Evolutionary conservation across 2,113 vertebrate species (phyloP).

Genomic region (Thomomys bottae): DNA sequence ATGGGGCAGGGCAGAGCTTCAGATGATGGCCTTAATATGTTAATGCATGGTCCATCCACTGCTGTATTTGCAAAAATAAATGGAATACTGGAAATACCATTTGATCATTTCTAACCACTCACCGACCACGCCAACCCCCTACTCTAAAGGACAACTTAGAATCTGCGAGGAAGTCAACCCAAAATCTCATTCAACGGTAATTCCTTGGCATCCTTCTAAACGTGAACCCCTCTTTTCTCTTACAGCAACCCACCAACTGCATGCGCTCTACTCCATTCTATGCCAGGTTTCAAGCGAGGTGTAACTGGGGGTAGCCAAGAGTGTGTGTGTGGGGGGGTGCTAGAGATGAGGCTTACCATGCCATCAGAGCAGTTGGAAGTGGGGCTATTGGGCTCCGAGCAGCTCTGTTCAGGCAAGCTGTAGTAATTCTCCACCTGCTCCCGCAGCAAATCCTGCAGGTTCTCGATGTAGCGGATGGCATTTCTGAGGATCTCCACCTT

Average conservation of each 20-base stretch:
- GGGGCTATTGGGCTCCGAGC: constrained; percentile 94
- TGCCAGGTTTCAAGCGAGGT: not conserved
- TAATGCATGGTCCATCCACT: not conserved
- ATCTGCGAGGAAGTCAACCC: not conserved
- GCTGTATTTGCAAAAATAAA: not conserved
- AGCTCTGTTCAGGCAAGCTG: constrained; percentile 88
- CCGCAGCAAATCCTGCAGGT: constrained; percentile 94
- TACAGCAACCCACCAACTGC: not conserved
- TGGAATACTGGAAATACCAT: not conserved
- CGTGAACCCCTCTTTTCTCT: not conserved
- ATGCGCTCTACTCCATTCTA: no score
- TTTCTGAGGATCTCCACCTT: constrained; percentile 99
- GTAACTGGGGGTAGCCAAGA: accelerated
- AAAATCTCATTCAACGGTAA: not conserved
- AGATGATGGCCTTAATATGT: not conserved
- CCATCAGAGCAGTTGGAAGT: constrained; percentile 95
- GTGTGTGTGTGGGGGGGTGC: no score
- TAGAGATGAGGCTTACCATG: constrained; percentile 88
- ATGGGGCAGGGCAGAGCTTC: not conserved
- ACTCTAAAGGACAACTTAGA: not conserved
- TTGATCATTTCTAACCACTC: not conserved
- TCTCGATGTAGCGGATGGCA: constrained; percentile 97
- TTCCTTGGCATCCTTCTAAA: not conserved
- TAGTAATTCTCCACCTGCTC: constrained; percentile 97
- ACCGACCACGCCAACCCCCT: no score